A percentile compares a stretch with the other conserved stretches of the same genome.
Conservation (phyloP, 1,140 invertebrate species). For the Pogonognathellus flavescens region DNA sequence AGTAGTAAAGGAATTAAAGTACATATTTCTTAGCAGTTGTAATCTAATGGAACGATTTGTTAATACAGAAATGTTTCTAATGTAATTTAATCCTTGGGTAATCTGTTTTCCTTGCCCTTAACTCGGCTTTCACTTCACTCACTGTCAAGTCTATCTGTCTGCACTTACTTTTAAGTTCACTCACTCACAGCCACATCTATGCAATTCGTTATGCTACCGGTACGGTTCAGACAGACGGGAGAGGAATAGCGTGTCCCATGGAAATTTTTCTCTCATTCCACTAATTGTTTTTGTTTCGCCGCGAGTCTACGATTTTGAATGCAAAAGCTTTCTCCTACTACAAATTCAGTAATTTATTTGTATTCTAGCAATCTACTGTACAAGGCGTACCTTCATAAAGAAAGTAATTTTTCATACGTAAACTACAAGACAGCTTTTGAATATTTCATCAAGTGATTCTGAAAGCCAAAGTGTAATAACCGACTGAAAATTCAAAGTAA, state of each 20-base stretch:
- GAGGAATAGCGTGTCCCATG: not conserved
- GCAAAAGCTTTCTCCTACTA: not conserved
- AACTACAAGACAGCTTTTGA: constrained; percentile 50
- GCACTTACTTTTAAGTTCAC: not conserved
- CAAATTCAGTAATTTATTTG: not conserved
- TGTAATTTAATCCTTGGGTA: constrained; percentile 31
- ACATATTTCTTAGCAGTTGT: not conserved
- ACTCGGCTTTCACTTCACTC: not conserved
- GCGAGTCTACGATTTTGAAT: not conserved
- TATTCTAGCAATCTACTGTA: too few relatives aligned
- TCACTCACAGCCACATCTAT: not conserved
- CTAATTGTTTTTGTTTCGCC: constrained; percentile 59
- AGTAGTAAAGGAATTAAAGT: too few relatives aligned
- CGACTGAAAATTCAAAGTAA: not conserved
- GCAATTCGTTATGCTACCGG: not conserved
- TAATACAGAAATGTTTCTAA: not conserved
- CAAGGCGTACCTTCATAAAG: not conserved
- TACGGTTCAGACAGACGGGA: not conserved
- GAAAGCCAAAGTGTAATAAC: not conserved
- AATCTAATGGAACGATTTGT: not conserved
- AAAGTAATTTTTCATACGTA: constrained; percentile 25
- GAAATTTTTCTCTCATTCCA: constrained; percentile 57
- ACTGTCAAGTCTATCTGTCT: not conserved
- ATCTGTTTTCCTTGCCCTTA: not conserved
- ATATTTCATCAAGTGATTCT: constrained; percentile 54